These are phyloP conservation scores for western clawed frog (Xenopus tropicalis) DNA, from an alignment of 2,113 vertebrate genomes.

Conservation along the genomic window UCB_Xtro_10.0 CM004448.2:38817501-38818000, in stretches of 20 bases:
- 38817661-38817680: conserved; percentile 92
- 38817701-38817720: conserved; percentile 80
- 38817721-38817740: conserved; percentile 86
- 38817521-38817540: conserved; percentile 79
- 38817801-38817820: conserved; percentile 58
- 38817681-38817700: conserved; percentile 93
- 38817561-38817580: conserved; percentile 90
- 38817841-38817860: conserved; percentile 54
- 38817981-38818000: conserved; percentile 69
- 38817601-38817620: conserved; percentile 94
- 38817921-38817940: conserved; percentile 63
- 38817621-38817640: conserved; percentile 86
- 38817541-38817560: conserved; percentile 84
- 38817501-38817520: conserved; percentile 68
- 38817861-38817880: conserved; percentile 73
- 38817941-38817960: conserved; percentile 73
- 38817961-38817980: conserved; percentile 63
- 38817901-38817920: conserved; percentile 64
- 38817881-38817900: conserved; percentile 72
- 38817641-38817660: conserved; percentile 81
- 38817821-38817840: conserved; percentile 62
- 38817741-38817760: conserved; percentile 71
- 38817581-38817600: conserved; percentile 79
- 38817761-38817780: conserved; percentile 74
- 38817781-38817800: conserved; percentile 64